These are phyloP conservation scores for Steromphala cineraria DNA, from an alignment of 2,888 invertebrate species.

Conservation along the genomic window DNA sequence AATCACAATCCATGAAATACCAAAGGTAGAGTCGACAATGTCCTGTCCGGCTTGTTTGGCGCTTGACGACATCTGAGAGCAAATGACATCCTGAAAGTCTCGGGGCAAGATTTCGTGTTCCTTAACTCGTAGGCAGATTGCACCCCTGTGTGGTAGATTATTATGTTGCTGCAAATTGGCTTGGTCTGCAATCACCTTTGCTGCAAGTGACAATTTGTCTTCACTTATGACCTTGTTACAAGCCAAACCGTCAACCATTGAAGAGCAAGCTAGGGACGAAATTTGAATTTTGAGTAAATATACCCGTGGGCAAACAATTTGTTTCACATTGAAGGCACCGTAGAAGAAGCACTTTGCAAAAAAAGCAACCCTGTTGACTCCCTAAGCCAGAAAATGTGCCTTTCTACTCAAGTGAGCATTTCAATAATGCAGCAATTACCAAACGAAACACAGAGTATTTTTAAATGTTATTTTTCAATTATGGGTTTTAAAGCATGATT, in stretches of 20 bases:
- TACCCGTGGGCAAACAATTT: not conserved
- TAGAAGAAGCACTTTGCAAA: not conserved
- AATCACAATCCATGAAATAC: too few species aligned
- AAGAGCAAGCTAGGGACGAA: not conserved
- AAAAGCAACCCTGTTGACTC: not conserved
- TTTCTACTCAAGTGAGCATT: not conserved
- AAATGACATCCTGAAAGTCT: not conserved
- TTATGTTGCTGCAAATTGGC: conserved; percentile 4
- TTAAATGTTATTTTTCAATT: too few species aligned
- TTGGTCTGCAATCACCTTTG: conserved; percentile 3
- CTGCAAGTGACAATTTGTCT: conserved; percentile 5
- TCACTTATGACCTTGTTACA: not conserved
- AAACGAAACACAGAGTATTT: not conserved
- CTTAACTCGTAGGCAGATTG: not conserved
- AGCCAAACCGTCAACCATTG: not conserved
- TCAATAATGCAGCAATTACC: not conserved
- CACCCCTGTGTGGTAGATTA: not conserved
- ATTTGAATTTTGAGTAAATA: conserved; percentile 2
- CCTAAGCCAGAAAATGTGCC: not conserved
- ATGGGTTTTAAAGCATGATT: too few species aligned
- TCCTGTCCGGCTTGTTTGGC: too few species aligned
- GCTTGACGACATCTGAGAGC: too few species aligned
- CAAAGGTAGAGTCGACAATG: too few species aligned
- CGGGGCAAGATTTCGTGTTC: not conserved
- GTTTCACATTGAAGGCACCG: not conserved